Evolutionary conservation across 2,113 vertebrate species (phyloP).

Genomic region (Leptocoma aspasia): DNA sequence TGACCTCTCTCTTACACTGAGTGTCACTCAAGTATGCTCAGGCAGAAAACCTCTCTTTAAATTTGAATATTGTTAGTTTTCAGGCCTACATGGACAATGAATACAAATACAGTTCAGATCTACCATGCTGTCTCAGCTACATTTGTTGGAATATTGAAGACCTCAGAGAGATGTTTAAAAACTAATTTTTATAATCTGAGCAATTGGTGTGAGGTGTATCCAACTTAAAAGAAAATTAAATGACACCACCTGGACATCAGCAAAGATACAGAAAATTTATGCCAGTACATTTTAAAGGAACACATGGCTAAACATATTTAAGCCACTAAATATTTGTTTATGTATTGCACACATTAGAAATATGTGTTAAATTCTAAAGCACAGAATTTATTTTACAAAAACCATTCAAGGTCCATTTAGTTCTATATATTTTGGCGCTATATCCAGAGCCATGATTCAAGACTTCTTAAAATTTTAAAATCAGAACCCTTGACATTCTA

Average conservation of each 20-base stretch:
- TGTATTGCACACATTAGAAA: not conserved
- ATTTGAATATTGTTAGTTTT: not conserved
- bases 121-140: not conserved
- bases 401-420: not conserved
- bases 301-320: not conserved
- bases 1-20: not conserved
- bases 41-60: not conserved
- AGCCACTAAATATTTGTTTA: not conserved
- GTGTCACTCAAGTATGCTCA: not conserved
- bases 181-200: not conserved
- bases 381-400: not conserved
- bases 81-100: not conserved
- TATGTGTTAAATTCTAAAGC: not conserved
- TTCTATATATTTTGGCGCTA: not conserved
- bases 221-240: not conserved
- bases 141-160: not conserved
- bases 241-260: accelerated
- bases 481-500: not conserved
- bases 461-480: not conserved
- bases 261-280: not conserved
- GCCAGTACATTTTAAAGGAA: not conserved
- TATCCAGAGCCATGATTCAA: not conserved
- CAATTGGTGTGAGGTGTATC: not conserved
- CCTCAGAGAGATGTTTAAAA: not conserved
- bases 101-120: not conserved